Evolutionary conservation across 2,888 invertebrate genomes (phyloP).

Genomic region (Tenthredo livida): DNA sequence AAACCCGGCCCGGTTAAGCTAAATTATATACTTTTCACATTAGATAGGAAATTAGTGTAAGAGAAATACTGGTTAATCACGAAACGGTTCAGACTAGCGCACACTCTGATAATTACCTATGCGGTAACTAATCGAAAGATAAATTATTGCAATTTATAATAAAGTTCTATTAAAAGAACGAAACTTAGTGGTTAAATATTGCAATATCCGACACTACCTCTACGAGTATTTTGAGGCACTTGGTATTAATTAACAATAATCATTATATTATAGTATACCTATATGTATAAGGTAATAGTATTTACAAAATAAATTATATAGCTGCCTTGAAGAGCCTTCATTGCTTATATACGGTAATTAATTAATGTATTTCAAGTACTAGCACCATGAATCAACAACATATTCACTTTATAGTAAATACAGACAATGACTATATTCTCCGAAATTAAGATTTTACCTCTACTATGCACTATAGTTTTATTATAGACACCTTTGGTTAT

Average conservation of each 20-base stretch:
- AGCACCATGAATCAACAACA: conserved; percentile 52
- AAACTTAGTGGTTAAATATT: conserved; percentile 34
- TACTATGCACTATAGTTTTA: not conserved
- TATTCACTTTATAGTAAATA: conserved; percentile 39
- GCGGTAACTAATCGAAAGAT: conserved; percentile 60
- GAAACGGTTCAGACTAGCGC: conserved; percentile 73
- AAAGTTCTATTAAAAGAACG: conserved; percentile 10
- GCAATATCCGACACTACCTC: conserved; percentile 51
- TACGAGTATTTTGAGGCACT: conserved; percentile 51
- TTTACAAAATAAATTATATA: conserved; percentile 56
- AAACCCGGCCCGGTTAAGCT: not conserved
- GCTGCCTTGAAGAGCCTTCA: conserved; percentile 60
- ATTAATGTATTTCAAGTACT: conserved; percentile 25
- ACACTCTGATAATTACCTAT: conserved; percentile 70
- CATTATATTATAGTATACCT: not conserved
- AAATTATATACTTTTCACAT: not conserved
- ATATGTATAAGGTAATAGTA: conserved; percentile 48
- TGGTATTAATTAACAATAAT: conserved; percentile 30
- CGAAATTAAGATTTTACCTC: not conserved
- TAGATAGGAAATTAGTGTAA: not conserved
- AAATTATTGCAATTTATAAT: conserved; percentile 54
- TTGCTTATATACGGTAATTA: conserved; percentile 53
- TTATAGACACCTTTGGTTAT: conserved; percentile 37
- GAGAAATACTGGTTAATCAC: conserved; percentile 62
- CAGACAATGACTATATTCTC: conserved; percentile 21